A percentile compares a stretch with the other conserved stretches of the same genome.
phyloP scores from a whole-genome alignment of 1,140 invertebrate species.

The Rhopalosiphum padi region DNA sequence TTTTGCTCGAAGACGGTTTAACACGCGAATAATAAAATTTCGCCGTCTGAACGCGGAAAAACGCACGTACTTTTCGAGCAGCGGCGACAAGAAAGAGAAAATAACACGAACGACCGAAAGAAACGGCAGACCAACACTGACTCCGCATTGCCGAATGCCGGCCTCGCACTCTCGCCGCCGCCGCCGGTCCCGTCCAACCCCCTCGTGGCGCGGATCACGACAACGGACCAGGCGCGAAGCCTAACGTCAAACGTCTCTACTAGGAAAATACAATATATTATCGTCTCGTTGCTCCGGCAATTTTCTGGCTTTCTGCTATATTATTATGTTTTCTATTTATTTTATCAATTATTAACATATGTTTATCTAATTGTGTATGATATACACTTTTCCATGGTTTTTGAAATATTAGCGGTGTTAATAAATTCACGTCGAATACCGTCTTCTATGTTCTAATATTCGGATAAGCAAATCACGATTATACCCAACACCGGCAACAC shows the following conservation, averaged over 20 bases:
- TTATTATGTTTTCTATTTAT: neutral
- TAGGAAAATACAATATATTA: neutral
- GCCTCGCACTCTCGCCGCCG: neutral
- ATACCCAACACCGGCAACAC: neutral
- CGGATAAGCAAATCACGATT: neutral
- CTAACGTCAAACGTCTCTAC: neutral
- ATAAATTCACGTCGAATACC: neutral
- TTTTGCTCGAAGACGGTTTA: neutral
- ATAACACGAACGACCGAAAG: neutral
- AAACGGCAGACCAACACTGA: neutral
- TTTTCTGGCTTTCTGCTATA: neutral
- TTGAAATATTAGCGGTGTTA: neutral
- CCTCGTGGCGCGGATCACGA: neutral
- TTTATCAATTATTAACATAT: neutral
- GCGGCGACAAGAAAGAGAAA: neutral
- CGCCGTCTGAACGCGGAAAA: neutral
- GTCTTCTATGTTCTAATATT: neutral
- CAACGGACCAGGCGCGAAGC: neutral
- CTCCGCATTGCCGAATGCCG: slow-evolving; percentile 23
- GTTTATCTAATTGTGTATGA: neutral
- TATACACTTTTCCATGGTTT: neutral
- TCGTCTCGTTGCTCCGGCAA: neutral
- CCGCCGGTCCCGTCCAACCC: slow-evolving; percentile 15
- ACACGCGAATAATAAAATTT: neutral
- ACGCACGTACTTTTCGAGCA: neutral